Evolutionary conservation across 1,140 invertebrate species (phyloP).

Genomic region (Rhizoglyphus robini): DNA sequence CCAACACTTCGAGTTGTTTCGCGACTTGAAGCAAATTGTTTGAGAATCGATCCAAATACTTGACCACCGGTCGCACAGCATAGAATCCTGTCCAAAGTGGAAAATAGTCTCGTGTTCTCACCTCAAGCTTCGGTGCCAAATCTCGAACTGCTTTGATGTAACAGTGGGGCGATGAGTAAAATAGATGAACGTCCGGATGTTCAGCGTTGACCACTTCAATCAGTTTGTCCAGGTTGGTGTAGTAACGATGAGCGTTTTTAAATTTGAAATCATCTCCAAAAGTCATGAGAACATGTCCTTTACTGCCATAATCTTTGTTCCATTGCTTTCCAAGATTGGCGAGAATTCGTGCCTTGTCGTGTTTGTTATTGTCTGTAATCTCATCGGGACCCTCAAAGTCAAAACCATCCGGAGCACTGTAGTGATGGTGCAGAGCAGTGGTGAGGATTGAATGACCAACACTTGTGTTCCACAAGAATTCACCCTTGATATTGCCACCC

Average conservation of each 20-base stretch:
- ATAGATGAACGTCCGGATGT: slow-evolving; percentile 41
- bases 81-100: slow-evolving; percentile 52
- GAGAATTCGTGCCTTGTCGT: background rate
- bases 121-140: slow-evolving; percentile 47
- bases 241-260: slow-evolving; percentile 54
- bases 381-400: slow-evolving; percentile 18
- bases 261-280: slow-evolving; percentile 18
- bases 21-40: slow-evolving; percentile 68
- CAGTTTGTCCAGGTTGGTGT: slow-evolving; percentile 67
- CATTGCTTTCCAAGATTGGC: background rate
- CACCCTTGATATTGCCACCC: background rate
- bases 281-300: slow-evolving; percentile 11
- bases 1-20: slow-evolving; percentile 35
- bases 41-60: slow-evolving; percentile 38
- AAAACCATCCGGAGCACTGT: slow-evolving; percentile 15
- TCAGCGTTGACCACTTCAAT: slow-evolving; percentile 47
- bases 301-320: slow-evolving; percentile 10
- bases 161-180: slow-evolving; percentile 61
- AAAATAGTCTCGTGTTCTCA: too few species aligned
- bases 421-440: slow-evolving; percentile 9
- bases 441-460: slow-evolving; percentile 9
- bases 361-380: slow-evolving; percentile 13
- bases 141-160: slow-evolving; percentile 49
- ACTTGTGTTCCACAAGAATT: slow-evolving; percentile 14
- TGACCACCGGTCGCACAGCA: slow-evolving; percentile 47